These are phyloP conservation scores for Onychorhynchus coronatus DNA, from an alignment of 2,113 vertebrate species.

Conservation along the genomic window DNA sequence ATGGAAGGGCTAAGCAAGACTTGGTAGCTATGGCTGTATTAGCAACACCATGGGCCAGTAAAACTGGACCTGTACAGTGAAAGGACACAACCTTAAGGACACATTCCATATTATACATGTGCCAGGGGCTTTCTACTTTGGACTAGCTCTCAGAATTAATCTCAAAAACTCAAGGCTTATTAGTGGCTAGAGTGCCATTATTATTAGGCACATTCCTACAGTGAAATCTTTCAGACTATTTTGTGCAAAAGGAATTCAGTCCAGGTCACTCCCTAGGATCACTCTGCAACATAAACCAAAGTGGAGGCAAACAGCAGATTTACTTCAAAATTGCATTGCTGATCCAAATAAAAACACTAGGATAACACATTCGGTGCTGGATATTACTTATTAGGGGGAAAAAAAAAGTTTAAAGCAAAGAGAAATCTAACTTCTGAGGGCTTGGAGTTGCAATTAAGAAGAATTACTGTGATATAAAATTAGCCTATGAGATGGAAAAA, in stretches of 20 bases:
- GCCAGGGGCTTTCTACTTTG: neutral
- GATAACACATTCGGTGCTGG: neutral
- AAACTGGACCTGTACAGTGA: neutral
- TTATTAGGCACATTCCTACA: neutral
- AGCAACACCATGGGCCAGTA: neutral
- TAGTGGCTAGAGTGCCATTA: neutral
- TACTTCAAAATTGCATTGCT: neutral
- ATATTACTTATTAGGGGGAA: neutral
- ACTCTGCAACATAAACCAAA: neutral
- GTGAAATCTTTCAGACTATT: neutral
- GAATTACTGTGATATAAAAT: neutral
- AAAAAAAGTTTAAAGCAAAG: neutral
- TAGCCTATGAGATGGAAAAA: neutral
- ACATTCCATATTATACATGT: neutral
- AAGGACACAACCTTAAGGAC: neutral
- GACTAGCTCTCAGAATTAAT: neutral
- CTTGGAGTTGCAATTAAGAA: neutral
- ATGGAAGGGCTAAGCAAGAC: neutral
- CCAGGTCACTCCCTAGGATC: neutral
- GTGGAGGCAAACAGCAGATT: accelerated
- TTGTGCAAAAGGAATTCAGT: neutral
- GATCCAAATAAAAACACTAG: neutral
- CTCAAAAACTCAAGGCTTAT: neutral
- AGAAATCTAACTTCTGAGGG: neutral
- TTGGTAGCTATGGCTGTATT: neutral